Evolutionary conservation across 64 coral and sea anemone genomes (phyloP), one percentile per base, ranked within the genome.

Genomic region (Actinia tenebrosa): DNA sequence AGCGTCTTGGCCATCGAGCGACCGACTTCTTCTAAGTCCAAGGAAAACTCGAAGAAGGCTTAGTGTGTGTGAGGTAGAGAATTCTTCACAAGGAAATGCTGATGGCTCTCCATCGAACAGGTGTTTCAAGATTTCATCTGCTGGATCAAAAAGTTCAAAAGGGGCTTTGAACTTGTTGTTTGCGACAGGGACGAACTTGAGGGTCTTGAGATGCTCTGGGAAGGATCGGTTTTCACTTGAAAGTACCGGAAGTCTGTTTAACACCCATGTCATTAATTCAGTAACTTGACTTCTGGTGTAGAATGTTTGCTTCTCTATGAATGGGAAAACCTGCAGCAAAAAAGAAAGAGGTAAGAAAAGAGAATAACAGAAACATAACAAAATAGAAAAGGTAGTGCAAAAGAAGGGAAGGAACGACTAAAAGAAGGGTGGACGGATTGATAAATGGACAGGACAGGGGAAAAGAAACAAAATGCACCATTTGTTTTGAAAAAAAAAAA

Each of bases 11-110:
- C 92, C 92, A 78, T 84, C 80, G 45, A 98, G 84, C 11, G 90
- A 85, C 58, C 92, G 87, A 23, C 93, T 94, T 92, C 89, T 86
- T 59, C 88, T 78, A n/a, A 98, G 71, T n/a, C 92, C 90, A 18
- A 98, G 75, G 80, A 92, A 98, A 17, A 96, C 94, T 84, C 93
- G 90, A 62, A 98, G 92, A 27, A 94, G 71, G 27, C 92, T 92
- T 15, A 98, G 85, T 0, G 90, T 64, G 44, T 98, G 90, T 0
- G 92, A 42, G 78, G 91, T 94, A 17, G 92, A 84, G 75, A 90
- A 98, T 75, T 94, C 92, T 22, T 89, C 50, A 63, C 58, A 71
- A 42, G 96, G 96, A 88, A 98, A 98, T 58, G 86, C 87, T 10
- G 90, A 55, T 1, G 87, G 4, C 83, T 98, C 96, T 3, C 92